Evolutionary conservation across 2,888 invertebrate genomes (phyloP).

Genomic region (Epirrita christyi): DNA sequence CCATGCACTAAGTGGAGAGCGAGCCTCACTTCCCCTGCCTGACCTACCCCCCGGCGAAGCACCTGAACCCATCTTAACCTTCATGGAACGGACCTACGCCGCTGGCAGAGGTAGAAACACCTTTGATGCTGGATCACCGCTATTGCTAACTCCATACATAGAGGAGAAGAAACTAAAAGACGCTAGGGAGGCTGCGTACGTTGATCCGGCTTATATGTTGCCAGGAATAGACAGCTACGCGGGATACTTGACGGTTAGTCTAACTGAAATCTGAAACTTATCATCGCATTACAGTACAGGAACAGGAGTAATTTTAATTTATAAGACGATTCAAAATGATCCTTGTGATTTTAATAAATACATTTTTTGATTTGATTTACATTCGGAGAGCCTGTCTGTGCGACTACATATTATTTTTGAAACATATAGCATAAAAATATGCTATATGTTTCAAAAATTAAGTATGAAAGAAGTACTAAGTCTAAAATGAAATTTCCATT

Average conservation of each 20-base stretch:
- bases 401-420: too few species aligned
- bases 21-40: conserved; percentile 60
- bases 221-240: conserved; percentile 80
- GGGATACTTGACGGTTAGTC: conserved; percentile 73
- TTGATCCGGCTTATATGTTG: conserved; percentile 66
- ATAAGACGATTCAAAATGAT: too few species aligned
- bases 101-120: conserved; percentile 53
- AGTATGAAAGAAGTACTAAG: too few species aligned
- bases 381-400: too few species aligned
- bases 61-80: conserved; percentile 72
- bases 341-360: too few species aligned
- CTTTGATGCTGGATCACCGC: conserved; percentile 75
- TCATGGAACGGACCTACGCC: conserved; percentile 72
- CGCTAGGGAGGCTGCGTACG: conserved; percentile 75
- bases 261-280: conserved; percentile 4
- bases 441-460: too few species aligned
- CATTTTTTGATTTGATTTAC: too few species aligned
- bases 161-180: conserved; percentile 79
- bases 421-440: too few species aligned
- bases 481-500: too few species aligned
- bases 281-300: too few species aligned
- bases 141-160: conserved; percentile 83
- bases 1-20: conserved; percentile 48
- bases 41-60: conserved; percentile 75
- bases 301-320: too few species aligned